Conservation (phyloP, 2,113 vertebrate species). For the Ptilorrhoa leucosticta region DNA sequence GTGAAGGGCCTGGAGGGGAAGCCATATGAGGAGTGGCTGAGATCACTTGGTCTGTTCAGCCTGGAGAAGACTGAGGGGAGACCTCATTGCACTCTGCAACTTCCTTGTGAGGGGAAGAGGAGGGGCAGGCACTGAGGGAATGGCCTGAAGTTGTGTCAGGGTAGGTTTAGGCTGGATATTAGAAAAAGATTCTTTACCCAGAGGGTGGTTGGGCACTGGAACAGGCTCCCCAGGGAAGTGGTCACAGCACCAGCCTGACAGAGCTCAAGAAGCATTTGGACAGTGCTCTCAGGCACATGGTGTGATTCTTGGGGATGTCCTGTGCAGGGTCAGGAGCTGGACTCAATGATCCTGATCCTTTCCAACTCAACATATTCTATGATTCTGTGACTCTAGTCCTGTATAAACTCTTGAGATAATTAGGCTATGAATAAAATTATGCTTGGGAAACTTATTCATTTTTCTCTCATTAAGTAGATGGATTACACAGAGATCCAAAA, state of each 20-base stretch:
- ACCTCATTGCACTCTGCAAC: fast-evolving
- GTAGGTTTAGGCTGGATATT: neutral
- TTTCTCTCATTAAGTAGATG: neutral
- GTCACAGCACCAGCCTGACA: neutral
- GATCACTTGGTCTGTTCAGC: neutral
- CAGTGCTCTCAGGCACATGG: neutral
- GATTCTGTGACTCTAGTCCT: neutral
- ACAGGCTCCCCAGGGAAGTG: neutral
- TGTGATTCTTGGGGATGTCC: neutral
- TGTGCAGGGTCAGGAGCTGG: neutral
- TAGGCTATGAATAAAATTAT: neutral
- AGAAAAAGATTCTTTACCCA: neutral
- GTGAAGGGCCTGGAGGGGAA: fast-evolving
- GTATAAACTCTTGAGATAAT: neutral
- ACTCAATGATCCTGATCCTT: neutral
- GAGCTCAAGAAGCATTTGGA: fast-evolving
- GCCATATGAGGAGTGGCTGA: fast-evolving
- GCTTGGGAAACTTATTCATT: neutral
- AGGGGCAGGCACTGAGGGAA: neutral
- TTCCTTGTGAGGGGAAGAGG: neutral
- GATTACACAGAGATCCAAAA: neutral
- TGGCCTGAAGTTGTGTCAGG: neutral
- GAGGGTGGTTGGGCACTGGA: neutral
- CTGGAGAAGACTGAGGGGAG: neutral
- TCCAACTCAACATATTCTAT: neutral